A percentile compares a stretch with the other conserved stretches of the same genome.
Conservation (phyloP, 2,888 invertebrate species). For the Sinodicranocentrus sp. region DNA sequence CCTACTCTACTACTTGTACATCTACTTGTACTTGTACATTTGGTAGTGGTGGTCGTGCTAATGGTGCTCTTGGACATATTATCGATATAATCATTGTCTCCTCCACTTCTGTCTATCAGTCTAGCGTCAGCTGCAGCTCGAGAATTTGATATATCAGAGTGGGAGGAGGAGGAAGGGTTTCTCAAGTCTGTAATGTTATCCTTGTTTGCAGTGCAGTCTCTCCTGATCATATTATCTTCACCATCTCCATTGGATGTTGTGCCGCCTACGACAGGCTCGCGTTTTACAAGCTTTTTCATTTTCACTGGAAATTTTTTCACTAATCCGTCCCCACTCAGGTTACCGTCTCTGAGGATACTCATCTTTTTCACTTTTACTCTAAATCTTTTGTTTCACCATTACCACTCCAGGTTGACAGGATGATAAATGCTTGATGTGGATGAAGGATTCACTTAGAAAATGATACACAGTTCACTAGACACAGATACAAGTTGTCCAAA, state of each 20-base stretch:
- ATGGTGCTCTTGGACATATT: background rate
- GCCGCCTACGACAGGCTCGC: conserved; percentile 13
- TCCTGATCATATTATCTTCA: background rate
- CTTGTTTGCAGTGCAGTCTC: background rate
- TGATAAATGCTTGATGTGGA: too few relatives aligned
- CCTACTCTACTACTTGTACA: conserved; percentile 1
- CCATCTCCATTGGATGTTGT: background rate
- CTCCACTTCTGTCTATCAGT: conserved; percentile 38
- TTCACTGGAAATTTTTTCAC: conserved; percentile 12
- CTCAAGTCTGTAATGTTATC: background rate
- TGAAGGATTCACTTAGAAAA: too few relatives aligned
- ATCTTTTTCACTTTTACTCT: background rate
- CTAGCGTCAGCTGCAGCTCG: conserved; percentile 31
- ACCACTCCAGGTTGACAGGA: too few relatives aligned
- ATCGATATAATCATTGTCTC: conserved; percentile 20
- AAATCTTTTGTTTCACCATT: too few relatives aligned
- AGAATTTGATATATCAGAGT: background rate
- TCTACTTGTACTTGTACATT: conserved; percentile 37
- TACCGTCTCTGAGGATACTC: background rate
- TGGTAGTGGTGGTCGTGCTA: background rate
- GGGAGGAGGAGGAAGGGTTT: background rate
- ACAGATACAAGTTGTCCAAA: too few relatives aligned
- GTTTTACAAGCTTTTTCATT: too few relatives aligned
- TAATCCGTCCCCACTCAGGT: background rate
- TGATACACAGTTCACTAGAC: too few relatives aligned